These are phyloP conservation scores for Pocillopora damicornis DNA, from an alignment of 64 coral and sea anemone species.

Conservation along the genomic window DNA sequence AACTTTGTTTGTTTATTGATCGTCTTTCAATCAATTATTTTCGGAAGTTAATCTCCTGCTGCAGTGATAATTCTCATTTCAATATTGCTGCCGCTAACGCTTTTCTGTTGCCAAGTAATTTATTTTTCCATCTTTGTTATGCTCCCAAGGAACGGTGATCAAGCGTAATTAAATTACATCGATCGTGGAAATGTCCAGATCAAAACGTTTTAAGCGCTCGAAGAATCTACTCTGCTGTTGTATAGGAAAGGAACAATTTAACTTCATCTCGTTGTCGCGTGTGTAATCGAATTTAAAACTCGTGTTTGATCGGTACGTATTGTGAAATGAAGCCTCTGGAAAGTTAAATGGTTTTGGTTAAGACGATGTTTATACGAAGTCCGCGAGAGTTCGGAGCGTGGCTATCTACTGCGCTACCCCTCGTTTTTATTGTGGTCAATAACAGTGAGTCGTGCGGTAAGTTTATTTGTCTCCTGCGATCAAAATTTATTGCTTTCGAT, in stretches of 20 bases:
- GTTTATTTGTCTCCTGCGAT: neutral
- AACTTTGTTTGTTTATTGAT: neutral
- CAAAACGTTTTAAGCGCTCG: too few species aligned
- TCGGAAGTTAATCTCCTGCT: neutral
- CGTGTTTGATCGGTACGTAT: too few species aligned
- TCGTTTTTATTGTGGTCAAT: slow-evolving; percentile 4
- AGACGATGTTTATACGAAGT: neutral
- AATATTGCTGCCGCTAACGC: neutral
- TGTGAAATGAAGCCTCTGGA: too few species aligned
- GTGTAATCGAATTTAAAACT: too few species aligned
- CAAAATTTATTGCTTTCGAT: neutral
- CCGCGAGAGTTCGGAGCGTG: neutral
- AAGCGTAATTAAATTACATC: too few species aligned
- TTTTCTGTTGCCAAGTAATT: slow-evolving; percentile 19
- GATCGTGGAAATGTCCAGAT: too few species aligned
- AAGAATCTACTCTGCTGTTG: too few species aligned
- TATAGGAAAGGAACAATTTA: too few species aligned
- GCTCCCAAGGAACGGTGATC: neutral
- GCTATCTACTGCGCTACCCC: neutral
- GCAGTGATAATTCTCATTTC: neutral
- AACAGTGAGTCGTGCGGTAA: neutral
- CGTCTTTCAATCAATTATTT: neutral
- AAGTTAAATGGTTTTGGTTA: neutral
- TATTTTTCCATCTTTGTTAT: neutral
- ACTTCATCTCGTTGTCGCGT: too few species aligned